A percentile compares a stretch with the other conserved stretches of the same genome.
Evolutionary conservation across 2,888 invertebrate genomes (phyloP).

Genomic region (Idaea straminata): DNA sequence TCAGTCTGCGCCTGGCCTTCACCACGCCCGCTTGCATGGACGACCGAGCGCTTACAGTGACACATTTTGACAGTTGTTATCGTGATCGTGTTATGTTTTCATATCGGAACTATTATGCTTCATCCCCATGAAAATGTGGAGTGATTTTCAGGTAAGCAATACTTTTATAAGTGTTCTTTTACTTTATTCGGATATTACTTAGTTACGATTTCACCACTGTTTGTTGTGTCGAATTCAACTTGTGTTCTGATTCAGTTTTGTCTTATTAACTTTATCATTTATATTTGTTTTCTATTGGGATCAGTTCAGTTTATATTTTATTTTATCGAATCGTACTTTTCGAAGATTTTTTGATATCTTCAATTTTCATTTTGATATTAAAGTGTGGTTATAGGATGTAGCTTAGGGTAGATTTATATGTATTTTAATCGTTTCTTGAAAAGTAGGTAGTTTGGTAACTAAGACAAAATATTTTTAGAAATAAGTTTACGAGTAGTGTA

Average conservation of each 20-base stretch:
- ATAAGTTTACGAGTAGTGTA: slow-evolving; percentile 5
- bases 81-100: slow-evolving; percentile 79
- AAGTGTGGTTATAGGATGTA: not conserved
- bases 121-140: slow-evolving; percentile 80
- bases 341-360: slow-evolving; percentile 5
- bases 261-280: slow-evolving; percentile 30
- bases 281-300: slow-evolving; percentile 20
- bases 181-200: slow-evolving; percentile 9
- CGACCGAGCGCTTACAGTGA: slow-evolving; percentile 57
- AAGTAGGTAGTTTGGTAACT: slow-evolving; percentile 8
- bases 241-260: slow-evolving; percentile 34
- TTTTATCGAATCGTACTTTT: not conserved
- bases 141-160: slow-evolving; percentile 76
- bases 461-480: not conserved
- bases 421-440: slow-evolving; percentile 8
- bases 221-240: slow-evolving; percentile 31
- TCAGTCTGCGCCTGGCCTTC: slow-evolving; percentile 75
- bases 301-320: not conserved
- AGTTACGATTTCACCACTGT: slow-evolving; percentile 30
- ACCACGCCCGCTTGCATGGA: slow-evolving; percentile 61
- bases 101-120: slow-evolving; percentile 76
- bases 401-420: not conserved
- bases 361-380: slow-evolving; percentile 10
- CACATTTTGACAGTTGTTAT: slow-evolving; percentile 77
- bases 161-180: slow-evolving; percentile 6